Conservation (phyloP, 1,140 invertebrate species). For the Thalassaphorura encarpata region DNA sequence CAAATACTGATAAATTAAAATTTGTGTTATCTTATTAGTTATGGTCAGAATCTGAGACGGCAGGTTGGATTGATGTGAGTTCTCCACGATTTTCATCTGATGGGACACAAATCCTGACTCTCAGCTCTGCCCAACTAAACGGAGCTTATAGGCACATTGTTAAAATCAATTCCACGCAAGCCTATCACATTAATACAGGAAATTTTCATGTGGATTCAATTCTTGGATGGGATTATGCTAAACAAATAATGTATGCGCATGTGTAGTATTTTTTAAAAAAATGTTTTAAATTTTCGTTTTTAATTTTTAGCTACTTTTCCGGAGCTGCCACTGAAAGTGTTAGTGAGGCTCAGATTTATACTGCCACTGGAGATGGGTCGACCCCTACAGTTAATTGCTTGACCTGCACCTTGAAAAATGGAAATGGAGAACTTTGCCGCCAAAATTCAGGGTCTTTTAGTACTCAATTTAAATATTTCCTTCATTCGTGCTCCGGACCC, state of each 20-base stretch:
- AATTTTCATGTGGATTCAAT: constrained; percentile 67
- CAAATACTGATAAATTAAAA: too few relatives aligned
- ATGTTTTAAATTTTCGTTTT: neutral
- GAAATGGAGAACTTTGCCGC: constrained; percentile 42
- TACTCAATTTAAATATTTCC: constrained; percentile 52
- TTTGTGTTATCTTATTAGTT: too few relatives aligned
- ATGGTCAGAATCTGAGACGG: too few relatives aligned
- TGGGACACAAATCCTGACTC: constrained; percentile 36
- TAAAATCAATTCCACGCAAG: constrained; percentile 33
- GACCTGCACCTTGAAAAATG: constrained; percentile 37
- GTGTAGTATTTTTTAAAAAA: neutral
- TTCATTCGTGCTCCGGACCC: constrained; percentile 66
- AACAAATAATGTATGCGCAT: constrained; percentile 52
- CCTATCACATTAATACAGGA: constrained; percentile 55
- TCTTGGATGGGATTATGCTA: constrained; percentile 59
- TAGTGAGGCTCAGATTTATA: too few relatives aligned
- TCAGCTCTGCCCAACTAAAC: constrained; percentile 36
- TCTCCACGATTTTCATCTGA: constrained; percentile 48
- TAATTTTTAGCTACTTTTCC: too few relatives aligned
- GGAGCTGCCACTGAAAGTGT: too few relatives aligned
- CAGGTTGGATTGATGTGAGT: constrained; percentile 58
- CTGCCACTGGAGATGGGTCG: too few relatives aligned
- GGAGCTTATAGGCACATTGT: constrained; percentile 50
- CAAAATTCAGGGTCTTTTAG: constrained; percentile 57
- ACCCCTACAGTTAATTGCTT: too few relatives aligned